Percentiles rank a stretch among this genome's conserved stretches.
Conservation (phyloP, 1,140 invertebrate species). For the Caerostris darwini region DNA sequence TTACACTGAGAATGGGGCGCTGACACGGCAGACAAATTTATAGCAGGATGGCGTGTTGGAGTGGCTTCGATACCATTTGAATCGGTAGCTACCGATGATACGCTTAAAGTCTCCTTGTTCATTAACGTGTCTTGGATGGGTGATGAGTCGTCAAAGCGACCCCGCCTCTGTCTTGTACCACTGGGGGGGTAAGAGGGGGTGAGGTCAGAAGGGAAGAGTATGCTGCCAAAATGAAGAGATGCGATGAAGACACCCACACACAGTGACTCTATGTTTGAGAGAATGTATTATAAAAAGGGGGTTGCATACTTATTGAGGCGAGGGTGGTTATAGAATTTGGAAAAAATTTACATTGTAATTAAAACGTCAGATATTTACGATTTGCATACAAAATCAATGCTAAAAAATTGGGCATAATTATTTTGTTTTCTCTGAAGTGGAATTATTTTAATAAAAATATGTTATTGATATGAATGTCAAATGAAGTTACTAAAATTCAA, state of each 20-base stretch:
- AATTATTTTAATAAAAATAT: background rate
- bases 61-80: background rate
- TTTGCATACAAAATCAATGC: background rate
- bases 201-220: constrained; percentile 38
- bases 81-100: constrained; percentile 8
- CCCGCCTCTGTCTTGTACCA: constrained; percentile 66
- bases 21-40: constrained; percentile 1
- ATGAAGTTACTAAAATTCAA: background rate
- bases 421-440: no score
- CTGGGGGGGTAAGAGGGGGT: background rate
- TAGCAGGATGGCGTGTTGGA: constrained; percentile 1
- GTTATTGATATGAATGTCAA: background rate
- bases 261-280: constrained; percentile 10
- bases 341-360: background rate
- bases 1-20: background rate
- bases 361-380: background rate
- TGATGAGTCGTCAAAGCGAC: constrained; percentile 47
- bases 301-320: background rate
- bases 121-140: constrained; percentile 65
- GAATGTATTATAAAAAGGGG: constrained; percentile 53
- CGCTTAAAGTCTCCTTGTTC: constrained; percentile 8
- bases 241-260: constrained; percentile 32
- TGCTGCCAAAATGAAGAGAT: constrained; percentile 44
- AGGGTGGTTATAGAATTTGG: background rate
- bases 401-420: no score